phyloP scores from a whole-genome alignment of 2,888 invertebrate genomes.

The Agriopis aurantiaria region DNA sequence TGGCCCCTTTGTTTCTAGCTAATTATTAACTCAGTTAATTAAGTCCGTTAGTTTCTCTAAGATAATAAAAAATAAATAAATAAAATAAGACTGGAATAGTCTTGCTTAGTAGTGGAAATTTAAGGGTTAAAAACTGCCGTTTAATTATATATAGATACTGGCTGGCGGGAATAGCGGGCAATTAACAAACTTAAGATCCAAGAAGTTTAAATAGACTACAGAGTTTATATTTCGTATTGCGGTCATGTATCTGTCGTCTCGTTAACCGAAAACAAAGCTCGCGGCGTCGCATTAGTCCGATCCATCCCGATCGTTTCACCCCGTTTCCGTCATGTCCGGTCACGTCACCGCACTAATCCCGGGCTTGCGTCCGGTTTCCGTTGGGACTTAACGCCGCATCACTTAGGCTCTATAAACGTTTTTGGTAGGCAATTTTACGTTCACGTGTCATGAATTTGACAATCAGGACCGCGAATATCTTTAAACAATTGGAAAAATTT shows the following conservation, averaged over 20 bases:
- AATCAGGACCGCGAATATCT: not conserved
- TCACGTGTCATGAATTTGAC: not conserved
- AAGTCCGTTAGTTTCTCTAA: no score
- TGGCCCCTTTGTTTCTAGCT: no score
- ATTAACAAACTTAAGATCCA: no score
- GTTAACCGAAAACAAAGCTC: conserved; percentile 26
- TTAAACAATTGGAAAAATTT: no score
- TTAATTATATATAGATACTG: no score
- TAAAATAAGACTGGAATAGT: no score
- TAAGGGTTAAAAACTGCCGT: no score
- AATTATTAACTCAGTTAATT: no score
- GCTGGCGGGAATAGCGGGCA: no score
- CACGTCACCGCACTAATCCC: conserved; percentile 49
- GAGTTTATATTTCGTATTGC: not conserved
- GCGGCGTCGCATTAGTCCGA: conserved; percentile 40
- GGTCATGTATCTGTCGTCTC: conserved; percentile 8
- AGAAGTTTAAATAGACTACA: no score
- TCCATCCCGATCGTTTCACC: conserved; percentile 49
- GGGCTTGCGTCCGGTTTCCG: conserved; percentile 41
- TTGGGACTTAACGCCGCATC: conserved; percentile 39
- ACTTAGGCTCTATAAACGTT: not conserved
- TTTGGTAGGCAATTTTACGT: conserved; percentile 5
- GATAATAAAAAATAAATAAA: no score
- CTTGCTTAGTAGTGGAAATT: no score
- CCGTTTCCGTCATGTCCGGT: conserved; percentile 51